Base-by-base conservation (phyloP, 2,888 invertebrate species). In the Melipona bicolor region DNA sequence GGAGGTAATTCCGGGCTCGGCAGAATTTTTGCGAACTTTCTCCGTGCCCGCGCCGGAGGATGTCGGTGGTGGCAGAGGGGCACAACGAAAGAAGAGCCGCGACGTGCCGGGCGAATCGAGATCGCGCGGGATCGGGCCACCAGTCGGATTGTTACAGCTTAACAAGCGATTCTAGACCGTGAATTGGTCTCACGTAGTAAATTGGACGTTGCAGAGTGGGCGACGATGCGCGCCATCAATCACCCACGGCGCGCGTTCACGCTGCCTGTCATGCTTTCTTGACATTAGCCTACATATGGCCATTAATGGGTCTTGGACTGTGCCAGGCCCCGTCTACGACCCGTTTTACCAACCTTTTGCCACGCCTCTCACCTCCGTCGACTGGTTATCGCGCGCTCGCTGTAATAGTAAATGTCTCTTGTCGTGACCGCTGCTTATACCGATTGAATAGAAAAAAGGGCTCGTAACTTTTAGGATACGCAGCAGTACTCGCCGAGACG, bases 221-320 rank as follows among this genome's bases (percentile, higher is more conserved):
- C 91, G 91, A 92, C 84, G 90, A 91, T 88, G 89, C 85, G 84
- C 87, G 84, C 90, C 92, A 92, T 93, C 91, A 91, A 93, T 93
- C 92, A 93, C 85, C 85, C 5, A 85, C 81, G 86, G 76, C 70
- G 77, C 68, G 74, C 88, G 84, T 88, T 90, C 81, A 80, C 86
- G 78, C 21, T 78, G 85, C 6, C 89, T 91, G 91, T 92, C 92
- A 91, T 91, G 91, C 92, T 92, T 92, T 91, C 92, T 91, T 92
- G 90, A 89, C 91, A 91, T 92, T 93, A 92, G 92, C 92, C 92
- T 91, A 92, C 90, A 92, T 92, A 89, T 77, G 89, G 79, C 82
- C 82, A 74, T 82, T 79, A 90, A 89, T 87, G 85, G 83, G 82
- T 77, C 80, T 86, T 75, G 84, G 65, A 61, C 27, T 59, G 67